These are phyloP conservation scores for Ciconia nigra DNA, from an alignment of 2,797 vertebrate genomes.

Conservation along the genomic window DNA sequence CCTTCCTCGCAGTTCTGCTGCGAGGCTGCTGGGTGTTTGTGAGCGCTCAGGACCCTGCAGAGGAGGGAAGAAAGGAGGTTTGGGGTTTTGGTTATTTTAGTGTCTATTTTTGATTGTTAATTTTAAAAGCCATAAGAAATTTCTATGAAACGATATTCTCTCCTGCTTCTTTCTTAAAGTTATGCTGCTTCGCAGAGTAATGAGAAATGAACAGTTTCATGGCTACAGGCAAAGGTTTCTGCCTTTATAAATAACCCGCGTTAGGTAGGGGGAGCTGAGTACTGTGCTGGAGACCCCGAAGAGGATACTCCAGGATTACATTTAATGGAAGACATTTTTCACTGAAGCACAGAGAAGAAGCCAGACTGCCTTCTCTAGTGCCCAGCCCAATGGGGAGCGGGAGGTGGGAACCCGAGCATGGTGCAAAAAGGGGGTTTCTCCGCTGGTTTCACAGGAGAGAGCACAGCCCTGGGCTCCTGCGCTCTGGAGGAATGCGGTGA, in stretches of 20 bases:
- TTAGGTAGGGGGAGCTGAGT: neutral
- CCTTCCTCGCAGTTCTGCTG: neutral
- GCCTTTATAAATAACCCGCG: neutral
- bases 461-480: neutral
- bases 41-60: rapidly evolving
- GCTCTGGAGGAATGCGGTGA: neutral
- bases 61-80: neutral
- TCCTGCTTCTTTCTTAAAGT: neutral
- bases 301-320: neutral
- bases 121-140: neutral
- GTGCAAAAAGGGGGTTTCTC: neutral
- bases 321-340: neutral
- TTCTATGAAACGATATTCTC: neutral
- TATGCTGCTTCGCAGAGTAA: neutral
- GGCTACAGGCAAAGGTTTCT: neutral
- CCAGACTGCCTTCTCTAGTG: rapidly evolving
- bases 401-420: neutral
- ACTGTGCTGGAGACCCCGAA: neutral
- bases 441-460: neutral
- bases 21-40: neutral
- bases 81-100: neutral
- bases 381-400: neutral
- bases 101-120: neutral
- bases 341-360: neutral
- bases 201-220: neutral